Conservation (phyloP, 2,888 invertebrate genomes). For the Marasmarcha lunaedactyla region DNA sequence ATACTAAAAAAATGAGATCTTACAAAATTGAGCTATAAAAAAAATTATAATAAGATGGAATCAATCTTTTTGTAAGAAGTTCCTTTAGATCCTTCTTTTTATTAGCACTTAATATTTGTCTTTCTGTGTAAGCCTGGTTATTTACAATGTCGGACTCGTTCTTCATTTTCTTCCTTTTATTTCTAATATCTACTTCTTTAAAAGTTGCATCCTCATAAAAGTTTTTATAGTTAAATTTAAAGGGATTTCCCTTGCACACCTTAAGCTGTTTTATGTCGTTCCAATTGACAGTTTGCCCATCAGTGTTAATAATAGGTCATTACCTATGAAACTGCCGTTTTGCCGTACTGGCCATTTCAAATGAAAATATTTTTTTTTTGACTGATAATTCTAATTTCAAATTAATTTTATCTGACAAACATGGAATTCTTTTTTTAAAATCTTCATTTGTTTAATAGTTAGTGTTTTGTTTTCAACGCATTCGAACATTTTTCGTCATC, state of each 20-base stretch:
- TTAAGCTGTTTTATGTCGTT: constrained; percentile 8
- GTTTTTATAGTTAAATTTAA: constrained; percentile 5
- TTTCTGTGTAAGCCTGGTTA: constrained; percentile 7
- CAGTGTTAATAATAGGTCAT: constrained; percentile 4
- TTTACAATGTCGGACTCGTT: constrained; percentile 4
- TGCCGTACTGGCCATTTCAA: too few relatives aligned
- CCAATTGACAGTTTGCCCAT: constrained; percentile 6
- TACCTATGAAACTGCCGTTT: too few relatives aligned
- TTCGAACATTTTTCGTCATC: too few relatives aligned
- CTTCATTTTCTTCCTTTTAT: constrained; percentile 13
- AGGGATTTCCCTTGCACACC: constrained; percentile 5
- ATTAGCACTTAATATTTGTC: constrained; percentile 10
- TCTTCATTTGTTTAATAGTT: too few relatives aligned
- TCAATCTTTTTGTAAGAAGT: constrained; percentile 8
- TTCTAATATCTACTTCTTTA: constrained; percentile 9
- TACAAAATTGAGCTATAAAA: constrained; percentile 9
- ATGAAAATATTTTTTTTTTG: too few relatives aligned
- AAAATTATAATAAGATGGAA: constrained; percentile 8
- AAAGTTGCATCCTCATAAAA: constrained; percentile 3
- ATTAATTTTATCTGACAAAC: too few relatives aligned
- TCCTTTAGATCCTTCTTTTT: constrained; percentile 14
- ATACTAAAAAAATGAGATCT: too few relatives aligned
- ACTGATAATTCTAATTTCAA: too few relatives aligned
- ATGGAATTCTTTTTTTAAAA: too few relatives aligned
- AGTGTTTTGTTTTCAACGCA: too few relatives aligned